Percentiles rank a stretch among this genome's conserved stretches.
phyloP scores from a whole-genome alignment of 2,113 vertebrate genomes.

The Heliornis fulica region DNA sequence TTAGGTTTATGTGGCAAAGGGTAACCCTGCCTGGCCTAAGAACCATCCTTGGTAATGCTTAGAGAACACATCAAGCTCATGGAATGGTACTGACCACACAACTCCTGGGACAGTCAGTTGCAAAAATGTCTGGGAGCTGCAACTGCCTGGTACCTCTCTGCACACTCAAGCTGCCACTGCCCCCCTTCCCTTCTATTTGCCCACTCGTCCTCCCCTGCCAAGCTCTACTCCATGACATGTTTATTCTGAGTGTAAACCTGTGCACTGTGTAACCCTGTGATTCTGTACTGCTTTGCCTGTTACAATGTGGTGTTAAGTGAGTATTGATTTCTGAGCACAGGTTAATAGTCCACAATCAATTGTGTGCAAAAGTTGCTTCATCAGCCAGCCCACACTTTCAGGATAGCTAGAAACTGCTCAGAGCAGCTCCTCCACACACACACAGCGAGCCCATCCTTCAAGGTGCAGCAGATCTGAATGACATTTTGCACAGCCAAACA shows the following conservation, averaged over 20 bases:
- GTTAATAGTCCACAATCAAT: constrained; percentile 48
- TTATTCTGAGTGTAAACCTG: constrained; percentile 21
- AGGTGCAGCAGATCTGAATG: not conserved
- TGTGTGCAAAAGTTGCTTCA: not conserved
- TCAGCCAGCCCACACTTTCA: not conserved
- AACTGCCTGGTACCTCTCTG: not conserved
- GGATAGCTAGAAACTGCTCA: not conserved
- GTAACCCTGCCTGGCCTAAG: not conserved
- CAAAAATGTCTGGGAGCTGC: not conserved
- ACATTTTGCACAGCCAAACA: not conserved
- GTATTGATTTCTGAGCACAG: constrained; percentile 59
- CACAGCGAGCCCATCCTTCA: not conserved
- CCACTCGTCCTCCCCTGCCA: not conserved
- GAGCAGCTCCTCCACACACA: not conserved
- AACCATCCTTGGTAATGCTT: not conserved
- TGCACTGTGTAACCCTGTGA: constrained; percentile 38
- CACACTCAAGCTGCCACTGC: not conserved
- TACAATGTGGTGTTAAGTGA: constrained; percentile 44
- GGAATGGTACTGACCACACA: not conserved
- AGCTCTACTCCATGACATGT: not conserved
- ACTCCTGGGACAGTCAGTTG: not conserved
- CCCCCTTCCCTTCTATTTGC: too few species aligned
- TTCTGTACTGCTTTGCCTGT: constrained; percentile 28
- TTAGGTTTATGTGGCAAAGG: not conserved
- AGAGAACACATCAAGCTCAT: not conserved